Evolutionary conservation across 2,797 vertebrate genomes (phyloP), one percentile per base, ranked within the genome.

Genomic region (Agapornis canus): DNA sequence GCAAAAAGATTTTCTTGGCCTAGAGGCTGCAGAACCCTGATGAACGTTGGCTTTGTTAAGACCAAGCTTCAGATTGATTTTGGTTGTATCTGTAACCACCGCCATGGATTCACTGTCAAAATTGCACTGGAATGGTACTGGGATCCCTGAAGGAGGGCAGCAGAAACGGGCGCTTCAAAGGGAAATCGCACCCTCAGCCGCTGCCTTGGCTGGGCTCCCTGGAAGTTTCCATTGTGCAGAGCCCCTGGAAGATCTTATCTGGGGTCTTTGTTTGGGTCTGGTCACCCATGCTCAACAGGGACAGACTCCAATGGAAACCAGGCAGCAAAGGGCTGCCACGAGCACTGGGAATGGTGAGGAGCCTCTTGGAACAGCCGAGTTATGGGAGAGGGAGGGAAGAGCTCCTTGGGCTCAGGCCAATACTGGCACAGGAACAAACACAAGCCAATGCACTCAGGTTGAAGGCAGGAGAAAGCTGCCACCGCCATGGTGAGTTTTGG

Each of bases 221-320:
- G 3, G 45, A 61, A 95, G 59, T 96, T 95, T 96, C 96, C 96
- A 96, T 95, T 95, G 93, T 93, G 95, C 93, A 71, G 66, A 13
- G 73, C 63, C 56, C 40, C 0, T 0, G 49, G 72, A 39, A 94
- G 94, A 96, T 95, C 20, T 95, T 95, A 96, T 96, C 96, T 45
- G 65, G 52, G n/a, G 45, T 20, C 83, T 86, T 90, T 93, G 90
- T 81, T 94, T 43, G 0, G 89, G 27, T 82, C 73, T 88, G 92
- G 57, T 75, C 90, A 82, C 23, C 88, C 83, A 18, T 32, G 86
- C 19, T 68, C n/a, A 1, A 1, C 61, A 14, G 63, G 35, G 80
- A 78, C 1, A 0, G 57, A 22, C 1, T 0, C 11, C 6, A 64
- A 25, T 2, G 16, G 25, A 64, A 76, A 54, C 13, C 0, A 1